Evolutionary conservation across 1,140 invertebrate species (phyloP), one percentile per base, ranked within the genome.

Genomic region (Acromyrmex heyeri): DNA sequence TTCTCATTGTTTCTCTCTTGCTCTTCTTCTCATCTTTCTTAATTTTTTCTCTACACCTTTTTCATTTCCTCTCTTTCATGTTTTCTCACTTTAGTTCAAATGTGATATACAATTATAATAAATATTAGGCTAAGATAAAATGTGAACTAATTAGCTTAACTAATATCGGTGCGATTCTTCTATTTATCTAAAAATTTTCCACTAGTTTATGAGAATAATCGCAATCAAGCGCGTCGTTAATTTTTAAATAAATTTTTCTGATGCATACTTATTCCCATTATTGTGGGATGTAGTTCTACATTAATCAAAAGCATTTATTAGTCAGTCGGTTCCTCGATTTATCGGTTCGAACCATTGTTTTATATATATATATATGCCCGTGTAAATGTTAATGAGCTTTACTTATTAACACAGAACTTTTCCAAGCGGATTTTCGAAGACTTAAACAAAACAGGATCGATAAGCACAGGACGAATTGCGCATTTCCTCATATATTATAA

Each of bases 361-460:
- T 27, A 30, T 30, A 30, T 30, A 2, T 59, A 38, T 27, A 69
- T 50, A 48, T 76, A 21, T 27, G 30, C 24, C 48, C 38, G 82
- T 75, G 24, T 77, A 85, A 90, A 85, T 86, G 72, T 86, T 79
- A 85, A 90, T 77, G 79, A 57, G 21, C 64, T 81, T 81, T 81
- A 81, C 34, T 81, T 81, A 81, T 81, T 81, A 81, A 81, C 16
- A 8, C 16, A n/a, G 16, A 53, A 81, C 65, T 81, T 81, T 69
- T 67, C 78, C 78, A 44, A 81, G 53, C 65, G 65, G 65, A 81
- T 81, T 81, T 81, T 70, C 78, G 27, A 30, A 10, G 78, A 27
- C 65, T 81, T 70, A 57, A 81, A 81, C 50, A 38, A 70, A 81
- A 81, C 34, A 24, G n/a, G 48, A 65, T 78, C 76, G 62, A 81